Conservation (phyloP, 2,888 invertebrate genomes). For the Napeogenes sylphis region DNA sequence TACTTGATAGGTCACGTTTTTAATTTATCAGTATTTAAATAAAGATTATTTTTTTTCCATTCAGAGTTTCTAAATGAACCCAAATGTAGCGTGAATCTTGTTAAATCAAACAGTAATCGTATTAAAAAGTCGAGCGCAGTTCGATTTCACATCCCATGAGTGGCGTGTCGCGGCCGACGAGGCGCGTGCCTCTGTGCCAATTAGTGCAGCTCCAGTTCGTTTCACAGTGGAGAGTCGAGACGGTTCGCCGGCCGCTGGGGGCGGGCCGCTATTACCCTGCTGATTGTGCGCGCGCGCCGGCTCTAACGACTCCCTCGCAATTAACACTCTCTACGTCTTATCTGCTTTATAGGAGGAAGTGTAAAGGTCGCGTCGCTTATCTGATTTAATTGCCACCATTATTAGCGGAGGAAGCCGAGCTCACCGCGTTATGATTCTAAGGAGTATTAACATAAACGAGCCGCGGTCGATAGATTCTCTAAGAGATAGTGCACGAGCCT, state of each 20-base stretch:
- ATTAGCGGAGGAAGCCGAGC: constrained; percentile 62
- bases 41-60: constrained; percentile 9
- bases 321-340: constrained; percentile 60
- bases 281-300: constrained; percentile 44
- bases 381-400: constrained; percentile 71
- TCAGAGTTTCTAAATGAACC: too few relatives aligned
- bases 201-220: constrained; percentile 76
- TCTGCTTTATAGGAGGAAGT: constrained; percentile 59
- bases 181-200: constrained; percentile 70
- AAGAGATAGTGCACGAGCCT: constrained; percentile 63
- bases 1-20: constrained; percentile 32
- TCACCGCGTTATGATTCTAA: constrained; percentile 70
- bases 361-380: constrained; percentile 72
- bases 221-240: constrained; percentile 65
- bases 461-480: constrained; percentile 51
- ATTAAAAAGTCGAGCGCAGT: constrained; percentile 61
- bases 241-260: constrained; percentile 57
- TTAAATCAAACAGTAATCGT: constrained; percentile 53
- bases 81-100: constrained; percentile 18
- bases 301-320: constrained; percentile 42
- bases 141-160: constrained; percentile 75
- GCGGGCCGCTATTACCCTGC: constrained; percentile 52
- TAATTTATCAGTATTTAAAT: constrained; percentile 27
- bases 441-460: constrained; percentile 67
- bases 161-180: constrained; percentile 51